These are phyloP conservation scores for Sterrhoptilus dennistouni DNA, from an alignment of 2,113 vertebrate species.

Conservation along the genomic window DNA sequence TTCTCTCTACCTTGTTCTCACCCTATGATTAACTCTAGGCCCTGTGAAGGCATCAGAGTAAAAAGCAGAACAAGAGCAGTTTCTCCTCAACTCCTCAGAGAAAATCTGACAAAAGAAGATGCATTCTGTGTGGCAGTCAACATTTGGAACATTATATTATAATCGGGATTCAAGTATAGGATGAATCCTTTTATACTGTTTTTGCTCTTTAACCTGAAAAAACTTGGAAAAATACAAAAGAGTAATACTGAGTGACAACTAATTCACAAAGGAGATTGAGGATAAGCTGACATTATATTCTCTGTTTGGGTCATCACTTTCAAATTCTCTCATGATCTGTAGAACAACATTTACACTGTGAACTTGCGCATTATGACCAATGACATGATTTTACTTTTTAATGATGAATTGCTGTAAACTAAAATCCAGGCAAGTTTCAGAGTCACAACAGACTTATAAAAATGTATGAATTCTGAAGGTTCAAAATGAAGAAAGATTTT, in stretches of 20 bases:
- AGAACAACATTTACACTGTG: neutral
- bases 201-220: neutral
- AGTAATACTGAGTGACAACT: neutral
- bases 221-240: neutral
- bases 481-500: neutral
- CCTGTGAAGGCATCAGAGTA: neutral
- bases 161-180: neutral
- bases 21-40: neutral
- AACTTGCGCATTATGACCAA: neutral
- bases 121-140: neutral
- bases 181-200: neutral
- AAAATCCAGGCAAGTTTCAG: neutral
- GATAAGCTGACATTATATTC: neutral
- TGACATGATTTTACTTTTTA: neutral
- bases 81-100: neutral
- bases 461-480: neutral
- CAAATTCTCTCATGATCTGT: slow-evolving; percentile 3
- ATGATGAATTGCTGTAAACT: neutral
- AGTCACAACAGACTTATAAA: neutral
- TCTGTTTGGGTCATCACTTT: neutral
- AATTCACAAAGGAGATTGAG: neutral
- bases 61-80: neutral
- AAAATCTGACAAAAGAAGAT: neutral
- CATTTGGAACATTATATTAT: neutral
- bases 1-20: neutral